Conservation (phyloP, 2,797 vertebrate species). For the Clamator glandarius region DNA sequence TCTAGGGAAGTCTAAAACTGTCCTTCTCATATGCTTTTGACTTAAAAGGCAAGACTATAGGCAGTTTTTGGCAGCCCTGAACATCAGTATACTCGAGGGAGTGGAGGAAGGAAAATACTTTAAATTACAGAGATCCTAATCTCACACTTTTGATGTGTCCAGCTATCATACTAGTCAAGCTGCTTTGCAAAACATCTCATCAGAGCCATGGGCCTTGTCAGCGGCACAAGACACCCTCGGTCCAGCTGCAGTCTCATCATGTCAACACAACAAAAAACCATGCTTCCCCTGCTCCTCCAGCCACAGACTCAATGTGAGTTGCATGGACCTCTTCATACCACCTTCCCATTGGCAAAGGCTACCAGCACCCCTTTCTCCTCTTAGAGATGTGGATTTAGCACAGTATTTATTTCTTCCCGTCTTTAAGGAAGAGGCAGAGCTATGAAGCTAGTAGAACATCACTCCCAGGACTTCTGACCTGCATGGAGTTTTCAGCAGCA, state of each 20-base stretch:
- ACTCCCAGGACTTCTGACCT: background rate
- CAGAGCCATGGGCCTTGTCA: background rate
- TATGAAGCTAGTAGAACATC: background rate
- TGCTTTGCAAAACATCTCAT: background rate
- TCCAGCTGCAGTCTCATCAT: background rate
- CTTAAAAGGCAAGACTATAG: slow-evolving; percentile 45
- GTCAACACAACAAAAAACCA: accelerated
- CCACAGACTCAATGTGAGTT: accelerated
- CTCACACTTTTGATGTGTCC: slow-evolving; percentile 19
- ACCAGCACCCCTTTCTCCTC: background rate
- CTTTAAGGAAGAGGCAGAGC: background rate
- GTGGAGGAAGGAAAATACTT: slow-evolving; percentile 49
- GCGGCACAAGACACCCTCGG: background rate
- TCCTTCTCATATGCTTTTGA: background rate
- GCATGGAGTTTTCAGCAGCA: background rate
- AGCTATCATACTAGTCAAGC: background rate
- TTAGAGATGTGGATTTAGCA: background rate
- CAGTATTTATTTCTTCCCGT: background rate
- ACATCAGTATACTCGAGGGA: slow-evolving; percentile 1
- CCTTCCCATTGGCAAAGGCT: background rate
- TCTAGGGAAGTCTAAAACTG: background rate
- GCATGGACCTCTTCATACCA: accelerated
- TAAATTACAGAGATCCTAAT: slow-evolving; percentile 58
- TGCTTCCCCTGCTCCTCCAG: accelerated
- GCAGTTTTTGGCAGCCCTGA: slow-evolving; percentile 25